Evolutionary conservation across 2,113 vertebrate genomes (phyloP), one percentile per base, ranked within the genome.

Genomic region (Gracilinanus agilis): DNA sequence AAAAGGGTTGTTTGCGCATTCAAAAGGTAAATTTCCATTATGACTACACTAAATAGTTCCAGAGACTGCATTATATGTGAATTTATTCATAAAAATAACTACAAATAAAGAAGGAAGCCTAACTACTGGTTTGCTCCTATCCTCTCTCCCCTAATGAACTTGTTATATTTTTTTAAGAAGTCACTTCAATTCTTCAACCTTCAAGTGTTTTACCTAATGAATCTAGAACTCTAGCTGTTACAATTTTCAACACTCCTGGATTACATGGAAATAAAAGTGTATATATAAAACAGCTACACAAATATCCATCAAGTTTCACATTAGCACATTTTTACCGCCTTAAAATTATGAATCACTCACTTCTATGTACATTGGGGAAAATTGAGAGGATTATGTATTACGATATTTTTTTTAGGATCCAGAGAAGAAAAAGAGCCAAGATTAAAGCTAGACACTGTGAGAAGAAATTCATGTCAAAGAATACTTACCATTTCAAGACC

Each of bases 401-500:
- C 90, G 19, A 53, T 44, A 92, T 55, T 3, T 67, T 29, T 55
- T 67, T 67, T 24, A 75, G 55, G 88, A 88, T 55, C 0, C 19
- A 25, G 89, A 16, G 89, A 9, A 44, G 23, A 11, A 90, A 49
- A 89, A 89, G 83, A 88, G 3, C 4, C 88, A 44, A 13, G 19
- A 91, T 95, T 92, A 61, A 58, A 27, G 56, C 61, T 88, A 67
- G 91, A 91, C 0, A 44, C 88, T 54, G 40, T 83, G 44, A 67
- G 21, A 40, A 44, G 94, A 92, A 53, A 9, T 91, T 90, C 49
- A 53, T 90, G 44, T 54, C 29, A 92, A 95, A 90, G 91, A 10
- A 93, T n/a, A 94, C 98, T 98, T 96, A 98, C 97, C 91, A 94
- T 94, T 96, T 94, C 97, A 0, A 98, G 96, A 54, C 97, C 98